phyloP scores from a whole-genome alignment of 2,797 vertebrate species.

The Xenentodon cancila region DNA sequence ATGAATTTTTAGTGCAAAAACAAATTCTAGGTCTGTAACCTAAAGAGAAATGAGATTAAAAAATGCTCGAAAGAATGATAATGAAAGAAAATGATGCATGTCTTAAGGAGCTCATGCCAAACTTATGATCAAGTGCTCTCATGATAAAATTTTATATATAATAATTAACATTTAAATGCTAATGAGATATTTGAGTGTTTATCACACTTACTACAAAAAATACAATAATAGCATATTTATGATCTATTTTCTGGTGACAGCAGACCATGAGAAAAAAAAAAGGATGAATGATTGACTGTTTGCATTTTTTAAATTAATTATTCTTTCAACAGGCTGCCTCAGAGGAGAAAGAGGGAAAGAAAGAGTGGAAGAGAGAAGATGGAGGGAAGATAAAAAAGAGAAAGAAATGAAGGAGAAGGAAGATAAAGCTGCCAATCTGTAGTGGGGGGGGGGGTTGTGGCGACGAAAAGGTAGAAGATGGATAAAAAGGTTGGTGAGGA shows the following conservation, averaged over 20 bases:
- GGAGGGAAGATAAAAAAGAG: neutral
- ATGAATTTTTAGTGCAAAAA: constrained; percentile 2
- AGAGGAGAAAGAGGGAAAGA: constrained; percentile 7
- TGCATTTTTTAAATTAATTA: constrained; percentile 4
- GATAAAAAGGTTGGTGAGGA: neutral
- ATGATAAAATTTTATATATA: constrained; percentile 9
- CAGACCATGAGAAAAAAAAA: neutral
- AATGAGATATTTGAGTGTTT: constrained; percentile 5
- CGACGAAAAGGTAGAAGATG: neutral
- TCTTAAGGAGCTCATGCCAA: neutral
- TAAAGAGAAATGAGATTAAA: constrained; percentile 1
- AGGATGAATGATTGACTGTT: neutral
- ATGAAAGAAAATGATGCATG: constrained; percentile 3
- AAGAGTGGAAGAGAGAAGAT: neutral
- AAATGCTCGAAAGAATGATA: neutral
- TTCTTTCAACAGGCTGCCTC: constrained; percentile 43
- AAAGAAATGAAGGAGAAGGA: neutral
- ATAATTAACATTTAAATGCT: constrained; percentile 12
- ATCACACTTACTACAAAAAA: too few species aligned
- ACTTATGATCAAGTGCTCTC: neutral
- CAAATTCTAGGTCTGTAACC: constrained; percentile 2
- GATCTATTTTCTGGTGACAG: too few species aligned
- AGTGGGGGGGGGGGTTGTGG: neutral
- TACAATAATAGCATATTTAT: too few species aligned
- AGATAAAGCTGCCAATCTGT: neutral